phyloP scores from a whole-genome alignment of 2,113 vertebrate genomes.

The Mustela nigripes region DNA sequence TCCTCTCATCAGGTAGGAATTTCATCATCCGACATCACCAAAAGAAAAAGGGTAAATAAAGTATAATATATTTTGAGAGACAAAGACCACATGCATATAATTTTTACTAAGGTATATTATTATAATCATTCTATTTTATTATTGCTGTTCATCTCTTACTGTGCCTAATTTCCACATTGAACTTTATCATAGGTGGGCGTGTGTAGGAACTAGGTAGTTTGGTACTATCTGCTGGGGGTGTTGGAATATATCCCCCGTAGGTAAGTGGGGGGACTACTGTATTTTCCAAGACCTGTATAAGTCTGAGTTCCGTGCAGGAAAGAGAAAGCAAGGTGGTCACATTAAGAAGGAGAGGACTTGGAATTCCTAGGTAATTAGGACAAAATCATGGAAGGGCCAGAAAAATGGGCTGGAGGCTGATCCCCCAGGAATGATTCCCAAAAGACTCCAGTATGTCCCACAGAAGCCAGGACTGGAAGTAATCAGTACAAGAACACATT shows the following conservation, averaged over 20 bases:
- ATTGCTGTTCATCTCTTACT: not conserved
- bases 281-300: not conserved
- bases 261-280: not conserved
- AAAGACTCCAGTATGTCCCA: not conserved
- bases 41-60: not conserved
- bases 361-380: not conserved
- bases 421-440: not conserved
- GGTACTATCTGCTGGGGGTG: not conserved
- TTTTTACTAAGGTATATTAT: not conserved
- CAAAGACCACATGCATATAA: not conserved
- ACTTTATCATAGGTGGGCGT: not conserved
- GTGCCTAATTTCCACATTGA: not conserved
- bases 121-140: not conserved
- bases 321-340: not conserved
- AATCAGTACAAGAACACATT: not conserved
- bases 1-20: not conserved
- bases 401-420: not conserved
- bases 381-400: not conserved
- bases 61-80: not conserved
- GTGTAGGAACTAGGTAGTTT: not conserved
- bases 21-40: not conserved
- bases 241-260: not conserved
- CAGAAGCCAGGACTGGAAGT: not conserved
- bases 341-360: not conserved
- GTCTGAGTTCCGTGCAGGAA: not conserved